Conservation (phyloP, 1,140 invertebrate species). For the Gryllus bimaculatus region DNA sequence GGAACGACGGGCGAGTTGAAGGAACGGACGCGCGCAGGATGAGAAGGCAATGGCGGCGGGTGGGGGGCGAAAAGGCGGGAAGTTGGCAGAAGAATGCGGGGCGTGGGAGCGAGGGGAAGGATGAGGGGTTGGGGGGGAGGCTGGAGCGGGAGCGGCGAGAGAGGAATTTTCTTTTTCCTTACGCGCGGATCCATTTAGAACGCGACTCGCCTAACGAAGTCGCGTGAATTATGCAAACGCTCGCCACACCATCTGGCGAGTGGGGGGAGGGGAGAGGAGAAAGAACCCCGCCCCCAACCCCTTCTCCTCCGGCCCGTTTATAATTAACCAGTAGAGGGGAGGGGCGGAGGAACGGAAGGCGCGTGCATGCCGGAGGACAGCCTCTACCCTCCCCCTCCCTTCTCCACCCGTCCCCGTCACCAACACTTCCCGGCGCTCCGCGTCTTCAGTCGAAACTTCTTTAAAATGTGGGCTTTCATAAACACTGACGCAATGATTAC, state of each 20-base stretch:
- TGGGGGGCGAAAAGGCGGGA: no score
- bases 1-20: no score
- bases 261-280: no score
- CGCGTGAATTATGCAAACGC: background rate
- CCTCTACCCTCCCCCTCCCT: background rate
- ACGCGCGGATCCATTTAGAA: background rate
- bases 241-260: background rate
- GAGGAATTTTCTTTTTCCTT: background rate
- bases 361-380: background rate
- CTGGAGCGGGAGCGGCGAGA: background rate
- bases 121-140: no score
- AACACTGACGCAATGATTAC: background rate
- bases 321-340: background rate
- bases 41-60: no score
- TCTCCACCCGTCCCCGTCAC: background rate
- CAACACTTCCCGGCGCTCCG: background rate
- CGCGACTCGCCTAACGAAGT: background rate
- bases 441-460: background rate
- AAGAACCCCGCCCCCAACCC: no score
- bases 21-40: no score
- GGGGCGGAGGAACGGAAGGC: background rate
- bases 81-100: background rate
- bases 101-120: no score
- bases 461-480: background rate
- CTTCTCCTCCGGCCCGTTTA: background rate